Base-by-base conservation (phyloP, 2,113 vertebrate species). In the Strigops habroptila region DNA sequence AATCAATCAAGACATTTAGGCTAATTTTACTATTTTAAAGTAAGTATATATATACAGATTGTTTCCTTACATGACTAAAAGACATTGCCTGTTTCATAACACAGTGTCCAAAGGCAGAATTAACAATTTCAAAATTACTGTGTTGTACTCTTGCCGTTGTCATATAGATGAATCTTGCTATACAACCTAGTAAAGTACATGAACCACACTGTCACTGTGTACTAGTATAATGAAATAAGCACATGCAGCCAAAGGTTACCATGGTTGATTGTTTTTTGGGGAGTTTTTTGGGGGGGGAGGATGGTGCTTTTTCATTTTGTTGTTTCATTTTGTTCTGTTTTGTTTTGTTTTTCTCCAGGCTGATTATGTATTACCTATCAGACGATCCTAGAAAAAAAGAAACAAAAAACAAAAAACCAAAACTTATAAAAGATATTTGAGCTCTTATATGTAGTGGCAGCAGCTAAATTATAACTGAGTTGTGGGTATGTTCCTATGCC, bases 1-100 rank as follows among this genome's bases (percentile, higher is more conserved):
- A 85, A 83, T 88, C 35, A 86, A 28, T 93, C 62, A 92, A 90
- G 69, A 90, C 7, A 17, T 55, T 94, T 82, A 75, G 7, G 85
- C 24, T 78, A 84, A 87, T 91, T 31, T 87, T 75, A 67, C 8
- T 57, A 37, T 93, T 96, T 96, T 92, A 35, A 90, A 85, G 44
- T 63, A 90, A 78, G n/a, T 43, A 74, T 73, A 75, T 75, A 78
- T 35, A 65, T 23, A 39, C 6, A 27, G 2, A 25, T 53, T 51
- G 15, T 59, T 82, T 60, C 33, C 18, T 65, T 70, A 22, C 25
- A 73, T 39, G 16, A 48, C 13, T 27, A 69, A 43, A 78, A 44
- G 8, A 8, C 6, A 14, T 64, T 71, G 7, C 12, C 28, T 81
- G 15, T 16, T 85, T 82, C 70, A 35, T 70, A 65, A 46, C 5